These are phyloP conservation scores for Halcyon senegalensis DNA, from an alignment of 2,113 vertebrate species.

Conservation along the genomic window DNA sequence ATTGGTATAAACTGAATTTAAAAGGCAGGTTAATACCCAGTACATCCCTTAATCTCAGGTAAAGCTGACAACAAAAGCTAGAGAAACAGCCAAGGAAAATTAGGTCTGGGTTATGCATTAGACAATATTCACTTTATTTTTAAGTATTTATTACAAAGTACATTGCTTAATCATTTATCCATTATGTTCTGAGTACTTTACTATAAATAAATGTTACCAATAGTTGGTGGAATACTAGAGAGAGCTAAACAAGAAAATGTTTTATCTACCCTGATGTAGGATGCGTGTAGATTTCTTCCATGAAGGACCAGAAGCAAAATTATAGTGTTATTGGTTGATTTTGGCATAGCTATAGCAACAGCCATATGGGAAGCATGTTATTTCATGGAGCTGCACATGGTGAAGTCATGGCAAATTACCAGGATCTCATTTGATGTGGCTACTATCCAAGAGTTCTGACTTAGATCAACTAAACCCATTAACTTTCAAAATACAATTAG, in stretches of 20 bases:
- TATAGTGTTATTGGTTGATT: conserved; percentile 26
- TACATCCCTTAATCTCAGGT: neutral
- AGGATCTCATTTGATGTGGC: conserved; percentile 53
- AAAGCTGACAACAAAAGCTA: neutral
- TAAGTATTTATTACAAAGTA: neutral
- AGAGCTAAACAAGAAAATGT: neutral
- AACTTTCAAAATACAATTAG: conserved; percentile 38
- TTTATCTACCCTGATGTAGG: neutral
- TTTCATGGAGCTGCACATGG: conserved; percentile 35
- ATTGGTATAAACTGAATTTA: neutral
- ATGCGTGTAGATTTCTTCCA: neutral
- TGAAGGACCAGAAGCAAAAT: conserved; percentile 14
- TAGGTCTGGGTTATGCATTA: neutral
- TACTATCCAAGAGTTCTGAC: conserved; percentile 10
- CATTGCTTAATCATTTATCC: neutral
- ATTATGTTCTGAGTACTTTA: neutral
- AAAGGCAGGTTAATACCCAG: neutral
- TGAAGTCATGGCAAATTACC: conserved; percentile 37
- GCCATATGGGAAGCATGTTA: conserved; percentile 39
- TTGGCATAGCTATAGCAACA: conserved; percentile 49
- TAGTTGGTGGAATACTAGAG: neutral
- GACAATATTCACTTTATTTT: neutral
- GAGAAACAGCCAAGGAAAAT: neutral
- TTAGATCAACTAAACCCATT: conserved; percentile 35
- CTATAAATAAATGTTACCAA: neutral